These are phyloP conservation scores for Sminthurinus signatus DNA, from an alignment of 1,140 invertebrate genomes.

Conservation along the genomic window DNA sequence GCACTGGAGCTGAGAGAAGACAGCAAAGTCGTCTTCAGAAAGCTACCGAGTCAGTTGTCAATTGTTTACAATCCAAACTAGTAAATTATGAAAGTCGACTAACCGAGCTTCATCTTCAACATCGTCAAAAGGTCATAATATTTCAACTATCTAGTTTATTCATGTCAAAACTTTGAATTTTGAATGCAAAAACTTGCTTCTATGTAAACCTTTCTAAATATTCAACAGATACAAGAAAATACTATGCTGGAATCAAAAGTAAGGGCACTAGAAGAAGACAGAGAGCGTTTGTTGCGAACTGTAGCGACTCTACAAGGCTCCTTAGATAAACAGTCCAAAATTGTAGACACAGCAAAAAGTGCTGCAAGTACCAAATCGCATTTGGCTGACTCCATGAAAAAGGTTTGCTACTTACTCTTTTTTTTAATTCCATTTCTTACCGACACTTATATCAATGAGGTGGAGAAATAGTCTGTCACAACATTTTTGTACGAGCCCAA, in stretches of 20 bases:
- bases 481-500: too few species aligned
- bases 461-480: too few species aligned
- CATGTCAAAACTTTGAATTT: too few species aligned
- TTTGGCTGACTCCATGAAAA: slow-evolving; percentile 23
- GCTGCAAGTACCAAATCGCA: slow-evolving; percentile 27
- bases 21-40: slow-evolving; percentile 28
- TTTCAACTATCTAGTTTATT: neutral
- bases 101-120: slow-evolving; percentile 34
- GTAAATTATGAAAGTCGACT: slow-evolving; percentile 32
- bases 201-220: too few species aligned
- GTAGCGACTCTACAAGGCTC: slow-evolving; percentile 18
- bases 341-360: slow-evolving; percentile 19
- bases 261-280: slow-evolving; percentile 35
- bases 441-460: too few species aligned
- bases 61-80: slow-evolving; percentile 35
- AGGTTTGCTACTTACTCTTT: slow-evolving; percentile 12
- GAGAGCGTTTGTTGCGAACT: slow-evolving; percentile 29
- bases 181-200: too few species aligned
- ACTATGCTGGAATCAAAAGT: slow-evolving; percentile 37
- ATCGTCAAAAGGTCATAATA: slow-evolving; percentile 32
- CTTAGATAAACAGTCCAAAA: slow-evolving; percentile 27
- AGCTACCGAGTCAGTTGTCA: slow-evolving; percentile 38
- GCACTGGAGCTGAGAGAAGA: neutral
- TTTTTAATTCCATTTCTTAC: neutral
- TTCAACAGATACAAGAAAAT: slow-evolving; percentile 39